Evolutionary conservation across 2,888 invertebrate species (phyloP), one percentile per base, ranked within the genome.

Genomic region (Petrolisthes cinctipes): DNA sequence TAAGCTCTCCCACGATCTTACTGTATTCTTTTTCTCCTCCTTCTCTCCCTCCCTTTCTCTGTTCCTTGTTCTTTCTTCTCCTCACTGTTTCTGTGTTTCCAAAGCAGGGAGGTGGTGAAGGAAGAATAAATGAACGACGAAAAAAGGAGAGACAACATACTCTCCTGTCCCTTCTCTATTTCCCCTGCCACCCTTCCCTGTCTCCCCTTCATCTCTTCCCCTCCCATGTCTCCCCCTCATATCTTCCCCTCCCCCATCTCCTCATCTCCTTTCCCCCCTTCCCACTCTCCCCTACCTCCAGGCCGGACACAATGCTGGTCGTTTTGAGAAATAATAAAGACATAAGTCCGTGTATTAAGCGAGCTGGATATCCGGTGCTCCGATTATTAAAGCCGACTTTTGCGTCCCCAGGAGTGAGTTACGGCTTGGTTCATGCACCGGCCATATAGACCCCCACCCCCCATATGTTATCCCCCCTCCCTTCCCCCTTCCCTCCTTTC

Each of bases 311-410:
- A 71, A 71, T 71, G 6, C 71, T 78, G 84, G 84, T 78, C 84
- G 84, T 78, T 84, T 84, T 84, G 53, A 78, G 84, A 84, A 78
- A 84, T 84, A 84, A 84, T 84, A 61, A 84, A 76, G 78, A 56
- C 57, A 78, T 84, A 78, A 84, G 61, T 84, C 57, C 76, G 66
- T 53, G 5, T 78, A 84, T 84, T 84, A 84, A 56, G 84, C 57
- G 51, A 37, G 84, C 71, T 84, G 84, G 75, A 84, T 84, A 84
- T 78, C 84, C 84, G 84, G 56, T 9, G 61, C 61, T 71, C 71
- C 71, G 6, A 6, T n/a, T 20, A 6, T 71, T 20, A n/a, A 6
- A 14, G 71, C 71, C 71, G n/a, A 14, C 71, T 71, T 6, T 20
- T 71, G 71, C 71, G 71, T 37, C 37, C 37, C 14, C 71, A 6